Evolutionary conservation across 2,113 vertebrate species (phyloP), one percentile per base, ranked within the genome.

Genomic region (Scortum barcoo): DNA sequence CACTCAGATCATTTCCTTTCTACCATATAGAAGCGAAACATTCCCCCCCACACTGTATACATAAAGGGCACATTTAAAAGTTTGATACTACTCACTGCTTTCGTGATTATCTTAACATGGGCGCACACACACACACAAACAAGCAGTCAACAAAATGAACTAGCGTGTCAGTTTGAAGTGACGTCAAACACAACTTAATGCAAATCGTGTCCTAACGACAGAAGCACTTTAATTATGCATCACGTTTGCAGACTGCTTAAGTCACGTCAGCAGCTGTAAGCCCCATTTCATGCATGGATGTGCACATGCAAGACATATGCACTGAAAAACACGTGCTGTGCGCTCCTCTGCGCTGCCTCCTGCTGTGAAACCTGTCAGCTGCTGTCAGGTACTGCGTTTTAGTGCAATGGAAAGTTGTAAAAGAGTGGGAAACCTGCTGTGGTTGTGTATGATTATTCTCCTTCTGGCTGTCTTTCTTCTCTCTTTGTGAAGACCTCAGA

Each of bases 281-380:
- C 30, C 30, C 2, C 58, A 68, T 85, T 90, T 89, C 65, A 90
- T 69, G 87, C 69, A 83, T 88, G 80, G 19, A 33, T 87, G 70
- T 86, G 51, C 75, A 75, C 76, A 72, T 75, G 58, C 7, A 42
- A 80, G 58, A 83, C 66, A 38, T 66, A 36, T 78, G 80, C 75
- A 19, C 16, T 46, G 44, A 60, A 75, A 75, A 83, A 67, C 66
- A 69, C 62, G 71, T 53, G 46, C 30, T 44, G 22, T 16, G 26
- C 58, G 56, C 66, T 68, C 33, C 50, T 78, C 30, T 79, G 63
- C 68, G 4, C 66, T 19, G 69, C 81, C 67, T 78, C 76, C 81
- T 62, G 80, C 80, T 79, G 67, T 54, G 53, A 70, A 54, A 57
- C 4, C 84, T 81, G 79, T 81, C 90, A 89, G 72, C 72, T 54